phyloP scores from a whole-genome alignment of 2,113 vertebrate genomes.

The Polyodon spathula region DNA sequence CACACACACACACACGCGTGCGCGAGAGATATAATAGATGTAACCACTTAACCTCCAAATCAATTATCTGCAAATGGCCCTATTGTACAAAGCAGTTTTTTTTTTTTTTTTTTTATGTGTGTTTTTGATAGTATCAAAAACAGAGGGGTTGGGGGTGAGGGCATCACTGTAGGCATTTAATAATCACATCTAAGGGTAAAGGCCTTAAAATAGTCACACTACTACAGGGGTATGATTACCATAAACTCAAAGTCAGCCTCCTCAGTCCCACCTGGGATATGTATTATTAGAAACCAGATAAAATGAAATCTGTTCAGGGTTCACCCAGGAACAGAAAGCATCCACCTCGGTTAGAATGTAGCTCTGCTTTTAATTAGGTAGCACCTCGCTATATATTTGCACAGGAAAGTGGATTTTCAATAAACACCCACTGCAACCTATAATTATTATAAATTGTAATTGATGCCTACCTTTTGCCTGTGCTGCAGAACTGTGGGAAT shows the following conservation, averaged over 20 bases:
- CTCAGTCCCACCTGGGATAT: slow-evolving; percentile 3
- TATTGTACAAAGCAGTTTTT: no score
- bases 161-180: slow-evolving; percentile 3
- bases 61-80: no score
- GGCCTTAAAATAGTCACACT: not conserved
- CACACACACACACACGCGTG: slow-evolving; percentile 4
- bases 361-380: slow-evolving; percentile 2
- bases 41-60: not conserved
- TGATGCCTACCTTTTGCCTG: slow-evolving; percentile 88
- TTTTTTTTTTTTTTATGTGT: no score
- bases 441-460: slow-evolving; percentile 3
- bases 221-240: slow-evolving; percentile 1
- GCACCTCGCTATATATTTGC: not conserved
- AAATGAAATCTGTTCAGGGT: not conserved
- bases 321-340: not conserved
- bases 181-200: not conserved
- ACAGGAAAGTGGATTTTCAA: slow-evolving; percentile 3
- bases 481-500: slow-evolving; percentile 96
- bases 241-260: slow-evolving; percentile 3
- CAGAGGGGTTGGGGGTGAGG: not conserved
- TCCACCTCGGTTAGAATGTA: not conserved
- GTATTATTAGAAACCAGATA: slow-evolving; percentile 1
- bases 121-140: no score
- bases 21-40: not conserved
- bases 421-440: slow-evolving; percentile 3